Conservation (phyloP, 2,113 vertebrate genomes). For the Carassius gibelio region DNA sequence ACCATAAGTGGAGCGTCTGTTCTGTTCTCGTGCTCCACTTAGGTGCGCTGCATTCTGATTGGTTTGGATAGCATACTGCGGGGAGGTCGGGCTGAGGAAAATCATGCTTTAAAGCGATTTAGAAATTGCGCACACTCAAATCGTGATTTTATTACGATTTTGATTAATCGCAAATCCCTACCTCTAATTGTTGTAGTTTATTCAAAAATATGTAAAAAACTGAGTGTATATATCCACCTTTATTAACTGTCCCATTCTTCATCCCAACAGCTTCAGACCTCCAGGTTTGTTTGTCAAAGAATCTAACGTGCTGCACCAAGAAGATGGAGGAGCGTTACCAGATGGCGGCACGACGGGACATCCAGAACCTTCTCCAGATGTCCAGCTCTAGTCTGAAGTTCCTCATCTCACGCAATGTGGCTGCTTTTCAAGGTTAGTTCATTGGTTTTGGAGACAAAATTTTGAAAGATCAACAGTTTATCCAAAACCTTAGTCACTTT, state of each 20-base stretch:
- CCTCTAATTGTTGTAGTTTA: too few species aligned
- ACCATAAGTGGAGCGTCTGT: too few species aligned
- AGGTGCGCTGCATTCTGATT: too few species aligned
- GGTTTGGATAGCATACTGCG: too few species aligned
- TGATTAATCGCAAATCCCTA: too few species aligned
- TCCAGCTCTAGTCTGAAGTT: conserved; percentile 81
- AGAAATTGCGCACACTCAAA: too few species aligned
- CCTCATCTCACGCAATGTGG: conserved; percentile 82
- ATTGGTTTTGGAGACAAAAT: neutral
- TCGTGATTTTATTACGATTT: too few species aligned
- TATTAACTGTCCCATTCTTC: neutral
- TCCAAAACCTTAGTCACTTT: neutral
- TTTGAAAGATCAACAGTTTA: neutral
- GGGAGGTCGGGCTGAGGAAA: too few species aligned
- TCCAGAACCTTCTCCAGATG: conserved; percentile 83
- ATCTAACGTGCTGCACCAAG: conserved; percentile 85
- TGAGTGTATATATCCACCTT: neutral
- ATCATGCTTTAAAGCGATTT: too few species aligned
- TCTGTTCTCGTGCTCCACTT: too few species aligned
- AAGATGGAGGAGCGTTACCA: conserved; percentile 89
- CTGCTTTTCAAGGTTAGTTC: conserved; percentile 85
- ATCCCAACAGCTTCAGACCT: conserved; percentile 78
- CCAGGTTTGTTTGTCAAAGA: conserved; percentile 82
- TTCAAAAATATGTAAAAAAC: too few species aligned
- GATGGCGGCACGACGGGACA: conserved; percentile 76